phyloP scores from a whole-genome alignment of 2,797 vertebrate species.

The Liparis tanakae region DNA sequence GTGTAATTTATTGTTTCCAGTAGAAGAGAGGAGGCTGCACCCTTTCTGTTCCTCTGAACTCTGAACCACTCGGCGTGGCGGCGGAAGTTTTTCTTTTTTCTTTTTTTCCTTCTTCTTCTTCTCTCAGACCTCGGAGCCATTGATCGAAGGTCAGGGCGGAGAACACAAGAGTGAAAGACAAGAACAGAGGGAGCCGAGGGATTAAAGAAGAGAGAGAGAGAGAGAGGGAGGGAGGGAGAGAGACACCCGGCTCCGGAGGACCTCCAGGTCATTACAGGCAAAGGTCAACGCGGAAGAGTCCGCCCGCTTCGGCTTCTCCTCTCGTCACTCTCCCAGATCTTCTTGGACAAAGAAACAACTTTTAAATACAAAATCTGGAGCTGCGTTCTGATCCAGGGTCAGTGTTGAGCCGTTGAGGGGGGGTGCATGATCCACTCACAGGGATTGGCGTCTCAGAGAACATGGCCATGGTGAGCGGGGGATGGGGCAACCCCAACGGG shows the following conservation, averaged over 20 bases:
- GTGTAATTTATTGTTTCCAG: slow-evolving; percentile 88
- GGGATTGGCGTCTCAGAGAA: slow-evolving; percentile 71
- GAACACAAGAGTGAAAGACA: slow-evolving; percentile 59
- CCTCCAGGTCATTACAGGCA: slow-evolving; percentile 66
- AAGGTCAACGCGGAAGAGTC: slow-evolving; percentile 66
- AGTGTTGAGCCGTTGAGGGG: too few relatives aligned
- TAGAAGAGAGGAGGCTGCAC: slow-evolving; percentile 78
- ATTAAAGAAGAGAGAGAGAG: slow-evolving; percentile 62
- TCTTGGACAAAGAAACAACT: slow-evolving; percentile 21
- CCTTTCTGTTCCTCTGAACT: slow-evolving; percentile 79
- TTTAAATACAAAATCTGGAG: too few relatives aligned
- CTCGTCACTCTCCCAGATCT: slow-evolving; percentile 2
- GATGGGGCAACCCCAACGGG: slow-evolving; percentile 93
- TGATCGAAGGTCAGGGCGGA: slow-evolving; percentile 70
- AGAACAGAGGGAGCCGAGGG: slow-evolving; percentile 55
- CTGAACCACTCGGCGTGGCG: slow-evolving; percentile 71
- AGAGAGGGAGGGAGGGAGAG: too few relatives aligned
- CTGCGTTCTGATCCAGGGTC: too few relatives aligned
- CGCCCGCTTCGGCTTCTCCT: slow-evolving; percentile 17
- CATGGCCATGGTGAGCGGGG: slow-evolving; percentile 97
- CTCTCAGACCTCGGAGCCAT: slow-evolving; percentile 65
- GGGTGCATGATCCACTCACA: slow-evolving; percentile 61
- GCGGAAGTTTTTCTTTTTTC: slow-evolving; percentile 58
- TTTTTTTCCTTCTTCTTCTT: too few relatives aligned
- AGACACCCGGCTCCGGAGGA: slow-evolving; percentile 57